phyloP scores from a whole-genome alignment of 2,888 invertebrate genomes.

The Hedychridium roseum region DNA sequence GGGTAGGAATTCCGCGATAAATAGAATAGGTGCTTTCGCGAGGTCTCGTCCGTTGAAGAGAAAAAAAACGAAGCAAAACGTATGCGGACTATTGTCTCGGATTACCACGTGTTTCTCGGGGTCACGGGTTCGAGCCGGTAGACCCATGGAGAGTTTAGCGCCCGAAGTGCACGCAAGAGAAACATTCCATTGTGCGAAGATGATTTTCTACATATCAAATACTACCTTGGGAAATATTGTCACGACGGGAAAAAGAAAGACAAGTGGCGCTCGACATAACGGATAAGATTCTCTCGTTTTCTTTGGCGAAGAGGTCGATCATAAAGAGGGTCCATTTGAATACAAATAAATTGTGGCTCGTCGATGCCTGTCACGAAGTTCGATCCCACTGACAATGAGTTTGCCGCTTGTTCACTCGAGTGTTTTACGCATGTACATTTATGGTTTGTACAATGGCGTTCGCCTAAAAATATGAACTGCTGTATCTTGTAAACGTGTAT shows the following conservation, averaged over 20 bases:
- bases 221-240: too few species aligned
- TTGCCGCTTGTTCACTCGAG: conserved; percentile 33
- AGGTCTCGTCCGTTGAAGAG: too few species aligned
- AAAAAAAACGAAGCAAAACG: conserved; percentile 2
- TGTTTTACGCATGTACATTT: conserved; percentile 61
- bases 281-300: too few species aligned
- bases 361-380: too few species aligned
- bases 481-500: conserved; percentile 63
- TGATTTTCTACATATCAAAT: too few species aligned
- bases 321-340: conserved; percentile 59
- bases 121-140: conserved; percentile 30
- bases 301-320: conserved; percentile 39
- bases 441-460: conserved; percentile 63
- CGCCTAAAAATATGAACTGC: conserved; percentile 64
- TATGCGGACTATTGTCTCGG: conserved; percentile 31
- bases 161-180: too few species aligned
- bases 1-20: conserved; percentile 44
- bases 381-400: conserved; percentile 27
- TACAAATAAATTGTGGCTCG: conserved; percentile 62
- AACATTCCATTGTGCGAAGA: too few species aligned
- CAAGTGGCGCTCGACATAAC: too few species aligned
- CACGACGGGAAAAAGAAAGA: too few species aligned
- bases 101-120: conserved; percentile 18
- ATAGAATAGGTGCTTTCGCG: conserved; percentile 40
- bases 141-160: conserved; percentile 18